phyloP scores from a whole-genome alignment of 2,113 vertebrate genomes.

The Patagioenas fasciata region DNA sequence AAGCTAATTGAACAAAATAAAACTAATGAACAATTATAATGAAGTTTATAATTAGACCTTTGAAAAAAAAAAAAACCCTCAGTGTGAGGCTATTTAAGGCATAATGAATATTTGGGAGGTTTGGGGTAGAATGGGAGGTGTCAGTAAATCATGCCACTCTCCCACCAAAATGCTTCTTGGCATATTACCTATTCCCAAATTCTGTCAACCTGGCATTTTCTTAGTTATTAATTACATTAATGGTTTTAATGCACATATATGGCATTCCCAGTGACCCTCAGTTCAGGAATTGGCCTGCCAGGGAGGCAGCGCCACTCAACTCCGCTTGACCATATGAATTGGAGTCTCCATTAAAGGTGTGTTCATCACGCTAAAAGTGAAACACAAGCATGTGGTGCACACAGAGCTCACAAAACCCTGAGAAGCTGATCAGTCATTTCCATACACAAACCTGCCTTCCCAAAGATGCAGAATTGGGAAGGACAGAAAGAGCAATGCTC shows the following conservation, averaged over 20 bases:
- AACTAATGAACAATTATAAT: conserved; percentile 81
- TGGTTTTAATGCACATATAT: neutral
- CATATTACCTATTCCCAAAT: neutral
- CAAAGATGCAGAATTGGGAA: neutral
- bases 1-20: conserved; percentile 78
- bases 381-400: neutral
- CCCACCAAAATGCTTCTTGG: neutral
- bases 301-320: neutral
- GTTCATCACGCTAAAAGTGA: neutral
- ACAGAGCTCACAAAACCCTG: neutral
- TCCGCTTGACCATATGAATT: rapidly evolving
- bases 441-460: neutral
- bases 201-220: neutral
- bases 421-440: neutral
- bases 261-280: neutral
- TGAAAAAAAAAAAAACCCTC: conserved; percentile 62
- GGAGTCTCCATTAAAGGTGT: rapidly evolving
- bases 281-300: neutral
- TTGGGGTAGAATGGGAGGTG: neutral
- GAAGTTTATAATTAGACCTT: conserved; percentile 77
- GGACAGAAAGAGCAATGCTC: neutral
- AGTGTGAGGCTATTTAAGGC: conserved; percentile 69
- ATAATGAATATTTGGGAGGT: neutral
- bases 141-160: neutral
- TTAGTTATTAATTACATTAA: neutral